Evolutionary conservation across 2,113 vertebrate species (phyloP), one percentile per base, ranked within the genome.

Genomic region (Nycticorax nycticorax): DNA sequence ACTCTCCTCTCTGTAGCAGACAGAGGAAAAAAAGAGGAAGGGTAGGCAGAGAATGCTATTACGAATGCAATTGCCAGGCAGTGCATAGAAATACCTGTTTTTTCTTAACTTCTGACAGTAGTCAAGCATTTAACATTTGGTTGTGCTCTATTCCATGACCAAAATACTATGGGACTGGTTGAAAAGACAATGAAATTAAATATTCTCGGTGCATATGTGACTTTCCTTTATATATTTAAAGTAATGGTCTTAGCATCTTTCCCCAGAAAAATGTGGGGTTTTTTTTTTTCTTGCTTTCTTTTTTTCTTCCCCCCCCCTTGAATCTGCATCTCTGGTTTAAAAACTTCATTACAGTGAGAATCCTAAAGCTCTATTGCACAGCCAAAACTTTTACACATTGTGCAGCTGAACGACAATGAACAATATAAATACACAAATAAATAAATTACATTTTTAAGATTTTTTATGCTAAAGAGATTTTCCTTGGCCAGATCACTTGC

Each of bases 261-360:
- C 7, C 7, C 3, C 21, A 22, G 15, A 0, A 72, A 80, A 48
- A 74, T 19, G 2, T 18, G 8, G 3, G 3, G 56, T 32, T 50
- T 33, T 47, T 27, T 32, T 16, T 9, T 45, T 28, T 37, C 2
- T 47, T 5, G 5, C 21, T 37, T 43, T 57, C n/a, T 32, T 30
- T 26, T 74, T 45, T 50, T 50, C 24, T 26, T 50, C 13, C 20
- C 24, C 24, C 6, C 13, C 13, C 6, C 20, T 56, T 55, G 16
- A 57, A 48, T 56, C 10, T 69, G 5, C 37, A 7, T 74, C 11
- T 52, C 19, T 39, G 13, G 3, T 47, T 73, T 85, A 68, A 69
- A 82, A 74, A n/a, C 21, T 64, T 6, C 13, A 66, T 16, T 21
- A 30, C 9, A 62, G 6, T 41, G 15, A 30, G 15, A 93, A 33